Percentiles rank a stretch among this genome's conserved stretches.
phyloP scores from a whole-genome alignment of 1,140 invertebrate species.

The Drosophila busckii region DNA sequence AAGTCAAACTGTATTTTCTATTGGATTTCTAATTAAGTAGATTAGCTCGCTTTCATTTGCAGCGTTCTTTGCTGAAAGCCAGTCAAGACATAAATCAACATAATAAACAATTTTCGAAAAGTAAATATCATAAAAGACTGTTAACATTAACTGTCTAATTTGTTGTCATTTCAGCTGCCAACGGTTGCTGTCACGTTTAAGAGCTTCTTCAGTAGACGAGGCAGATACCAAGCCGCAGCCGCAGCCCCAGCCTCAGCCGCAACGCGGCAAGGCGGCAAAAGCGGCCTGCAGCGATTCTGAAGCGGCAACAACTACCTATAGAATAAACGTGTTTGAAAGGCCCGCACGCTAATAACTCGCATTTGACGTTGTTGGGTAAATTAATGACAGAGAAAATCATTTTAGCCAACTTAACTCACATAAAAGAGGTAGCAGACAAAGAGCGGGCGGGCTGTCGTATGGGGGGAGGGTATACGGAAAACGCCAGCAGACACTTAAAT shows the following conservation, averaged over 20 bases:
- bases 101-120: slow-evolving; percentile 63
- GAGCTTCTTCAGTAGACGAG: slow-evolving; percentile 59
- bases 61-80: background rate
- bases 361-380: slow-evolving; percentile 56
- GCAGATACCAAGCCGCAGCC: slow-evolving; percentile 14
- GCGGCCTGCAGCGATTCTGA: slow-evolving; percentile 53
- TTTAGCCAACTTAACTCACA: slow-evolving; percentile 69
- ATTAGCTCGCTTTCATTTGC: no score
- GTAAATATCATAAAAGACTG: slow-evolving; percentile 75
- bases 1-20: no score
- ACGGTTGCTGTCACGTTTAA: slow-evolving; percentile 27
- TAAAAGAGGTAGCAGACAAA: slow-evolving; percentile 20
- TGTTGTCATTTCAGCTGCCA: slow-evolving; percentile 60
- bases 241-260: slow-evolving; percentile 4
- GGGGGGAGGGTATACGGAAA: slow-evolving; percentile 29
- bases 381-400: slow-evolving; percentile 72
- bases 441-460: background rate
- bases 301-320: slow-evolving; percentile 19
- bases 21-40: no score
- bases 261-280: slow-evolving; percentile 39
- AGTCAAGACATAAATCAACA: slow-evolving; percentile 37
- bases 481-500: slow-evolving; percentile 49
- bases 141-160: slow-evolving; percentile 76
- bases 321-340: slow-evolving; percentile 57
- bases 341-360: slow-evolving; percentile 71